phyloP scores from a whole-genome alignment of 2,888 invertebrate genomes.

The Synanthedon andrenaeformis region DNA sequence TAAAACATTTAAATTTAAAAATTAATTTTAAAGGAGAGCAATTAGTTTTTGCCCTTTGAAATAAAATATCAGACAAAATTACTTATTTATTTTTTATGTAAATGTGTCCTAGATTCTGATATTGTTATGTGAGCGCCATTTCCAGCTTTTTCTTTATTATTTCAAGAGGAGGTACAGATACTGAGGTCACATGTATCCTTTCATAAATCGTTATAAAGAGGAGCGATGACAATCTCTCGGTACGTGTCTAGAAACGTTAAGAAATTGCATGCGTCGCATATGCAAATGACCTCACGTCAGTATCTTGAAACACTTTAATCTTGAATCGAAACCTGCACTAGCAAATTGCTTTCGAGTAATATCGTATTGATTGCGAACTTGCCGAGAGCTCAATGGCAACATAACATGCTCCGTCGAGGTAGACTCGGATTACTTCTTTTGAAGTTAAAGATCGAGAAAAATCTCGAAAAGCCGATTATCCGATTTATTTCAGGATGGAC shows the following conservation, averaged over 20 bases:
- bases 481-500: too few relatives aligned
- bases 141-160: background rate
- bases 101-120: too few relatives aligned
- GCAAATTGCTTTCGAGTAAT: conserved; percentile 25
- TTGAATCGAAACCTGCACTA: conserved; percentile 7
- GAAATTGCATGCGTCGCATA: conserved; percentile 9
- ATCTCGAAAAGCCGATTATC: too few relatives aligned
- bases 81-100: too few relatives aligned
- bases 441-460: too few relatives aligned
- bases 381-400: too few relatives aligned
- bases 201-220: conserved; percentile 11
- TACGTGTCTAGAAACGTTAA: conserved; percentile 37
- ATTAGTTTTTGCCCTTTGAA: too few relatives aligned
- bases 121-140: background rate
- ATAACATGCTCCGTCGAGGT: conserved; percentile 6
- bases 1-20: too few relatives aligned
- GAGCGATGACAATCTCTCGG: conserved; percentile 32
- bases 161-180: background rate
- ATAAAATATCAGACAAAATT: too few relatives aligned
- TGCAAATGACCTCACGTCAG: conserved; percentile 20
- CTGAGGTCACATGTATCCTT: conserved; percentile 13
- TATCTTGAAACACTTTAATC: conserved; percentile 18
- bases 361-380: conserved; percentile 16
- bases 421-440: too few relatives aligned
- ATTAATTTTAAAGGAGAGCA: too few relatives aligned